Conservation (phyloP, 2,888 invertebrate species). For the Tiliacea aurago region DNA sequence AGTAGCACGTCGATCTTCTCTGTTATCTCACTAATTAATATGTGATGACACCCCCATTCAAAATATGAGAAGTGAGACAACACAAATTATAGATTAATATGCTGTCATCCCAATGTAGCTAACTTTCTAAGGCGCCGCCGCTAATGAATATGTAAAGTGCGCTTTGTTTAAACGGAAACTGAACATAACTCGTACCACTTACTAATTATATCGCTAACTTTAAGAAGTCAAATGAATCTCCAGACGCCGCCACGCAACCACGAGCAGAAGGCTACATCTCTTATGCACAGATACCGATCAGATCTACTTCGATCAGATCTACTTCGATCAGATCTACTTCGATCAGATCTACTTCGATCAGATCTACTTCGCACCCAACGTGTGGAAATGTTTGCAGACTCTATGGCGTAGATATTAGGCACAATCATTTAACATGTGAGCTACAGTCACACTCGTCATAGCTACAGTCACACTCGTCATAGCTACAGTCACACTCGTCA, state of each 20-base stretch:
- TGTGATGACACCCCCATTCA: background rate
- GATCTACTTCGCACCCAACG: too few relatives aligned
- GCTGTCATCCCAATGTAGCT: background rate
- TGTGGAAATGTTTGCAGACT: background rate
- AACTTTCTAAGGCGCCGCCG: conserved; percentile 28
- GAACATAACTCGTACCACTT: conserved; percentile 45
- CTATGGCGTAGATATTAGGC: too few relatives aligned
- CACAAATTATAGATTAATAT: background rate
- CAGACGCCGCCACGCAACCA: background rate
- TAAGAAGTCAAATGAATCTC: conserved; percentile 9
- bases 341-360: background rate
- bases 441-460: too few relatives aligned
- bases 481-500: too few relatives aligned
- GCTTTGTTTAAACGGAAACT: conserved; percentile 47
- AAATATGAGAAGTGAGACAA: conserved; percentile 7
- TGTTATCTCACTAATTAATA: background rate
- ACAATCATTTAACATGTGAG: too few relatives aligned
- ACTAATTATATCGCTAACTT: conserved; percentile 34
- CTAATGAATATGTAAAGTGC: conserved; percentile 58
- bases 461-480: too few relatives aligned
- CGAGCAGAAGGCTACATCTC: conserved; percentile 26
- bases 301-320: background rate
- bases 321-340: background rate
- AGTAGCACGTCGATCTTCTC: background rate
- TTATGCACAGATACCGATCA: background rate